Evolutionary conservation across 2,797 vertebrate genomes (phyloP), one percentile per base, ranked within the genome.

Genomic region (Lycodopsis pacificus): DNA sequence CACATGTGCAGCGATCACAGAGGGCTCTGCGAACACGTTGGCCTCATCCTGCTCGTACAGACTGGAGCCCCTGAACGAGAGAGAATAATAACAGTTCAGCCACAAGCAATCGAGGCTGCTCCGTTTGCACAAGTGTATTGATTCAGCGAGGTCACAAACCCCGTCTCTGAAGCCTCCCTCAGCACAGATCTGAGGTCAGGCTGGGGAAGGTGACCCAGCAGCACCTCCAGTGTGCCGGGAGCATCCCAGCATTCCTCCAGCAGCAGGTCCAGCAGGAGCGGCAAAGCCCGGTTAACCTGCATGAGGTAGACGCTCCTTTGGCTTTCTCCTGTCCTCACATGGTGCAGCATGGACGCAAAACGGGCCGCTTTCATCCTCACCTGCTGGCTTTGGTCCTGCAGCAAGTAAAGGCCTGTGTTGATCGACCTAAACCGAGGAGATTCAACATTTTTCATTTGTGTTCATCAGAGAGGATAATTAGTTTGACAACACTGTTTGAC

Each of bases 31-130:
- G 88, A 96, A 97, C 86, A 97, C 91, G 0, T 97, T 98, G 63
- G 94, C 95, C 19, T 97, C 95, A 0, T 98, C 97, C 84, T 97
- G 96, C 79, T 97, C 96, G 65, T 98, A 98, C 67, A 98, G 90
- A 73, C 89, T 95, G 84, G 83, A 20, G 6, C 87, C 80, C 88
- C 97, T 98, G 88, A 44, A n/a, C 6, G 38, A 70, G 57, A 86
- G 25, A 71, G 58, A 40, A 66, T 2, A 63, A n/a, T 5, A 17
- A 72, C n/a, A 56, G 32, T 46, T 62, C 44, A 12, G 36, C 51
- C 64, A 71, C 8, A 59, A 11, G 22, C 10, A 4, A 57, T 59
- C 27, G 12, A 38, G 25, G 17, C 5, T 22, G 4, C 25, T 63
- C 9, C 36, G 22, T 67, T 69, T 63, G n/a, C 7, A 46, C 20